Evolutionary conservation across 1,140 invertebrate species (phyloP).

Genomic region (Diorhabda carinulata): DNA sequence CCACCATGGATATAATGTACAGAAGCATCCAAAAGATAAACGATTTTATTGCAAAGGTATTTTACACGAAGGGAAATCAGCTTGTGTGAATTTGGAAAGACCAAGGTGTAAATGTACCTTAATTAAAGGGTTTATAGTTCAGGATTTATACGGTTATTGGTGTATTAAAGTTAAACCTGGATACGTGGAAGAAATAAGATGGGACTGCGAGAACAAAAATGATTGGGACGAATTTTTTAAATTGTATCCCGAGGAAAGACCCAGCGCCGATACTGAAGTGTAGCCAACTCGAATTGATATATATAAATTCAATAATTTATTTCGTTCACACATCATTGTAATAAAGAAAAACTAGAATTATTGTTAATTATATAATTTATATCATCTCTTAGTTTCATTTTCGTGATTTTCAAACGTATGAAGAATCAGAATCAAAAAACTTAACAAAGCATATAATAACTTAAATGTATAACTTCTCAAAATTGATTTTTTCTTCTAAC

Average conservation of each 20-base stretch:
- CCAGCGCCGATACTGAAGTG: not conserved
- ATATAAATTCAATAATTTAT: not conserved
- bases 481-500: not conserved
- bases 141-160: not conserved
- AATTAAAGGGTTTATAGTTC: not conserved
- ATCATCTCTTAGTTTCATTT: too few species aligned
- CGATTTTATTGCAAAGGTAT: not conserved
- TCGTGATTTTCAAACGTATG: too few species aligned
- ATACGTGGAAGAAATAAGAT: constrained; percentile 11
- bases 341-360: too few species aligned
- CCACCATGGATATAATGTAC: not conserved
- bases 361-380: too few species aligned
- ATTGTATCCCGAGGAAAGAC: constrained; percentile 11
- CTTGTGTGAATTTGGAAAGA: not conserved
- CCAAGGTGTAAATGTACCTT: not conserved
- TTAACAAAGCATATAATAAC: too few species aligned
- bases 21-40: not conserved
- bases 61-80: not conserved
- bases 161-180: not conserved
- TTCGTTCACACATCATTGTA: not conserved
- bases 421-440: too few species aligned
- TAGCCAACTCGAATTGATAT: not conserved
- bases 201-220: constrained; percentile 17
- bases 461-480: too few species aligned
- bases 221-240: constrained; percentile 14